A percentile compares a stretch with the other conserved stretches of the same genome.
These are phyloP conservation scores for Aphelinus atriplicis DNA, from an alignment of 1,140 invertebrate species.

Conservation along the genomic window DNA sequence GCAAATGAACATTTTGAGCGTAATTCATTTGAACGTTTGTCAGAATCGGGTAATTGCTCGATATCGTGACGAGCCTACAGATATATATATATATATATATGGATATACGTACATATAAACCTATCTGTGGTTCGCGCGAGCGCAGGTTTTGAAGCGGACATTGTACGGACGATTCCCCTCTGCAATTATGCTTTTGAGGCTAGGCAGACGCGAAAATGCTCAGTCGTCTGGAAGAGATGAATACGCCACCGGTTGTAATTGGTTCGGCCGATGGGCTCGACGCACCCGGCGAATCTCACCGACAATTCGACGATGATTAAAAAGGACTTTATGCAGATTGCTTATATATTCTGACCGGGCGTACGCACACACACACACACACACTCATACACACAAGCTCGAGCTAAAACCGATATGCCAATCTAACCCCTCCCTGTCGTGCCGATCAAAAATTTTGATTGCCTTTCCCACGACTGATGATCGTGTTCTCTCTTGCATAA, in stretches of 20 bases:
- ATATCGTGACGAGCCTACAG: neutral
- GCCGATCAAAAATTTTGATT: too few species aligned
- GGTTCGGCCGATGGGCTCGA: slow-evolving; percentile 1
- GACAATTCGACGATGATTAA: slow-evolving; percentile 19
- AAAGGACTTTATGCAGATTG: slow-evolving; percentile 35
- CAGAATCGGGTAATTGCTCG: neutral
- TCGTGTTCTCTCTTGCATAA: too few species aligned
- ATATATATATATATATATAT: neutral
- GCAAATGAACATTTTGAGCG: too few species aligned
- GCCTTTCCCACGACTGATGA: too few species aligned
- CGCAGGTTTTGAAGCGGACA: too few species aligned
- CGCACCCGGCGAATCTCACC: neutral
- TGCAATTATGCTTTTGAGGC: neutral
- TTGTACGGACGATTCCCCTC: too few species aligned
- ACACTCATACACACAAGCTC: too few species aligned
- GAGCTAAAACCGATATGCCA: too few species aligned
- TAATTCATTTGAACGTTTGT: neutral
- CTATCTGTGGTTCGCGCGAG: too few species aligned
- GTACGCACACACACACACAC: too few species aligned
- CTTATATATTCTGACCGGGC: neutral
- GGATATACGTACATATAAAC: too few species aligned
- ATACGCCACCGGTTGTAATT: slow-evolving; percentile 25
- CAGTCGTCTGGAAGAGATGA: slow-evolving; percentile 29
- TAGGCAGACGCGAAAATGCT: neutral
- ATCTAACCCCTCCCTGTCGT: too few species aligned